phyloP scores from a whole-genome alignment of 2,113 vertebrate species.

The Chamaetylas fuelleborni region DNA sequence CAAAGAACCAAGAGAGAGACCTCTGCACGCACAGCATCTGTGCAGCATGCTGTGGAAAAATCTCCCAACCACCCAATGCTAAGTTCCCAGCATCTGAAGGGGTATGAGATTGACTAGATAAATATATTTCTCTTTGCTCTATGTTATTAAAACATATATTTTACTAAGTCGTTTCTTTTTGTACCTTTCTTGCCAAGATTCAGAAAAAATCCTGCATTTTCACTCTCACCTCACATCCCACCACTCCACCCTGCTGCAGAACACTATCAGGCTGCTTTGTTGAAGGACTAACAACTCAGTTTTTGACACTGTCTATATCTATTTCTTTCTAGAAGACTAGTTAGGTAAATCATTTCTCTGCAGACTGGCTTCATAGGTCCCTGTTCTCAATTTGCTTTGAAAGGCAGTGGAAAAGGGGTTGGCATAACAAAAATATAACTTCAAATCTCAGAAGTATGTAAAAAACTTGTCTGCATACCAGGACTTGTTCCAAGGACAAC shows the following conservation, averaged over 20 bases:
- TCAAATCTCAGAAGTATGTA: background rate
- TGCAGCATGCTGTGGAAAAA: background rate
- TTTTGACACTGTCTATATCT: background rate
- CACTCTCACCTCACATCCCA: background rate
- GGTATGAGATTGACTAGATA: background rate
- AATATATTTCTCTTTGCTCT: background rate
- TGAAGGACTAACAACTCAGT: background rate
- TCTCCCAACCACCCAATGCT: background rate
- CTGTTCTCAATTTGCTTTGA: background rate
- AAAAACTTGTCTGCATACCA: background rate
- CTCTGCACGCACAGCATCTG: background rate
- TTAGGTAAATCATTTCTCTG: background rate
- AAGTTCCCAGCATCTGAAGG: background rate
- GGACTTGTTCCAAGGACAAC: background rate
- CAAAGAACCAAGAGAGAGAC: background rate
- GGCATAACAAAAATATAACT: background rate
- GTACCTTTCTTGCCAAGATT: background rate
- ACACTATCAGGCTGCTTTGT: background rate
- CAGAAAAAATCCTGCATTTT: background rate
- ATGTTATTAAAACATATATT: background rate
- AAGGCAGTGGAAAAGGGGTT: background rate
- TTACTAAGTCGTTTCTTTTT: background rate
- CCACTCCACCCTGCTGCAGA: background rate
- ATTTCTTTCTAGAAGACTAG: background rate
- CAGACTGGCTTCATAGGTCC: background rate